Conservation (phyloP, 2,113 vertebrate species). For the Myiopsitta monachus region DNA sequence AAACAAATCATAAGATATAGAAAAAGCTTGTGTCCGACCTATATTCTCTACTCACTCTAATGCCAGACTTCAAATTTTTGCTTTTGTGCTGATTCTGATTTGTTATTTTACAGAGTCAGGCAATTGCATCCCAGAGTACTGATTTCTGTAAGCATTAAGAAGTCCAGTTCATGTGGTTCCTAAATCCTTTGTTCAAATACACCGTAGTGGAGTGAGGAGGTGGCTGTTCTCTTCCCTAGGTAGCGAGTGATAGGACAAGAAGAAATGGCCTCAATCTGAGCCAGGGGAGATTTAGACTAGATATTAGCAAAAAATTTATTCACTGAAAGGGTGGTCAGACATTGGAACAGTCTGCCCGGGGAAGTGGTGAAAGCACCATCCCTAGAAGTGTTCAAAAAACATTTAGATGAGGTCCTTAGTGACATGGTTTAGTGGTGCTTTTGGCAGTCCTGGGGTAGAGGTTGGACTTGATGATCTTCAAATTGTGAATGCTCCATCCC, state of each 20-base stretch:
- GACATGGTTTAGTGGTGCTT: not conserved
- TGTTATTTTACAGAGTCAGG: not conserved
- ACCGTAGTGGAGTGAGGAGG: not conserved
- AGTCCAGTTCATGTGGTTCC: not conserved
- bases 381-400: not conserved
- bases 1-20: fast-evolving
- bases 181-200: not conserved
- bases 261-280: not conserved
- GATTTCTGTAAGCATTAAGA: not conserved
- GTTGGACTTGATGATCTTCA: not conserved
- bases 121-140: not conserved
- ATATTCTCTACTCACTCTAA: not conserved
- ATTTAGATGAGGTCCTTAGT: not conserved
- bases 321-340: not conserved
- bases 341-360: not conserved
- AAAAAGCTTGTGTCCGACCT: not conserved
- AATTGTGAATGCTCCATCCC: too few species aligned
- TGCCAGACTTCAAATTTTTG: fast-evolving
- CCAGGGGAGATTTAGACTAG: not conserved
- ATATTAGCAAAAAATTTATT: not conserved
- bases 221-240: not conserved
- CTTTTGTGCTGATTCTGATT: not conserved
- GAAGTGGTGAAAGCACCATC: not conserved
- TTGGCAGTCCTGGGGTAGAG: not conserved
- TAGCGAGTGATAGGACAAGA: not conserved